These are phyloP conservation scores for Epizoanthus stellaris DNA, from an alignment of 92 coral and sea anemone genomes.

Conservation along the genomic window DNA sequence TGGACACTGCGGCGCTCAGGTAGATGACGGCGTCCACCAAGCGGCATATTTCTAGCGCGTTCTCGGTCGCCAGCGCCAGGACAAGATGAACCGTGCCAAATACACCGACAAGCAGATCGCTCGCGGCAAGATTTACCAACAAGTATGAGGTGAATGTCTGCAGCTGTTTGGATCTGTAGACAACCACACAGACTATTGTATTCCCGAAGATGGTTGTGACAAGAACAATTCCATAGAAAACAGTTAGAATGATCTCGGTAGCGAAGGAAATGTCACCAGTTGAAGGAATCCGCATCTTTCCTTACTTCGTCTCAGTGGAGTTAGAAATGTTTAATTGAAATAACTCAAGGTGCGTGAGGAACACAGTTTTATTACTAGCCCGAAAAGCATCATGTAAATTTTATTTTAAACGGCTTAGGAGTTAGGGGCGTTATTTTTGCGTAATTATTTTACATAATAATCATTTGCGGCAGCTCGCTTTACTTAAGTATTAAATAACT, in stretches of 20 bases:
- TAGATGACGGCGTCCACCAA: conserved; percentile 44
- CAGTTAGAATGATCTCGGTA: conserved; percentile 34
- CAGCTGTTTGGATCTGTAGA: conserved; percentile 53
- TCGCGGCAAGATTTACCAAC: conserved; percentile 70
- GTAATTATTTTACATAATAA: no score
- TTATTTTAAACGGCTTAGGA: neutral
- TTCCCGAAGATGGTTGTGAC: conserved; percentile 68
- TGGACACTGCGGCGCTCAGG: conserved; percentile 65
- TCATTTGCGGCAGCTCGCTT: no score
- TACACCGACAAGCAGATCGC: conserved; percentile 66
- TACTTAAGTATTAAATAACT: no score
- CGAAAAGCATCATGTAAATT: conserved; percentile 9
- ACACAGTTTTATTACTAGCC: neutral
- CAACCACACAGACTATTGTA: conserved; percentile 65
- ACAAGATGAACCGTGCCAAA: conserved; percentile 65
- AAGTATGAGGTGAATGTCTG: conserved; percentile 68
- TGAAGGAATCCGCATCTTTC: neutral
- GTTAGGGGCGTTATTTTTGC: no score
- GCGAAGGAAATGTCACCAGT: neutral
- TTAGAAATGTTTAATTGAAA: neutral
- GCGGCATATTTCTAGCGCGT: conserved; percentile 47
- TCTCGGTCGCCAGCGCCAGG: conserved; percentile 21
- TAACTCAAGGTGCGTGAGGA: neutral
- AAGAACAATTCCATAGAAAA: conserved; percentile 49
- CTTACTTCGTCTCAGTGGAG: neutral